phyloP scores from a whole-genome alignment of 1,140 invertebrate genomes.

The Sitobion miscanthi region DNA sequence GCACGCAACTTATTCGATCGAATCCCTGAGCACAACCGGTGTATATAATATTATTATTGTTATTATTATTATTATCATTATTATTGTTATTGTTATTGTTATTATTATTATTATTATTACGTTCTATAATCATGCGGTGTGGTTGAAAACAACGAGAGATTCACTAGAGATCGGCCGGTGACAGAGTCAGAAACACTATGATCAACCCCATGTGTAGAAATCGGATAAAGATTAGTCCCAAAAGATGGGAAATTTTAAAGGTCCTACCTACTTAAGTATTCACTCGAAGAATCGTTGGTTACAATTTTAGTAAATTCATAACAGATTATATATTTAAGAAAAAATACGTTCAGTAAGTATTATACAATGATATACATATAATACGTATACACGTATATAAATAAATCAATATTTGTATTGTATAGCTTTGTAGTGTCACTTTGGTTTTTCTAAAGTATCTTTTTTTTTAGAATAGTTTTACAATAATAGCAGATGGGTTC shows the following conservation, averaged over 20 bases:
- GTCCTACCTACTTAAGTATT: not conserved
- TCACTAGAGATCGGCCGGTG: not conserved
- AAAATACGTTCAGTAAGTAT: not conserved
- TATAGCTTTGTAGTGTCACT: not conserved
- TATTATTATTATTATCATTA: not conserved
- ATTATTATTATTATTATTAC: conserved; percentile 20
- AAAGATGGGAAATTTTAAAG: not conserved
- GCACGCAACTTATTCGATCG: not conserved
- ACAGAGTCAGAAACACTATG: not conserved
- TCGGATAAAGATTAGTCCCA: not conserved
- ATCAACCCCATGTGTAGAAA: not conserved
- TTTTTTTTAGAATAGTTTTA: not conserved
- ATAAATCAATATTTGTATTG: too few relatives aligned
- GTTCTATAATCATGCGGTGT: not conserved
- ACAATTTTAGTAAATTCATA: not conserved
- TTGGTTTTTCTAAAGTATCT: not conserved
- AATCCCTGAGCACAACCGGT: not conserved
- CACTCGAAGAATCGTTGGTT: not conserved
- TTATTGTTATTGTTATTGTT: not conserved
- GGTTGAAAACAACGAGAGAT: not conserved
- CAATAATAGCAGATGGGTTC: not conserved
- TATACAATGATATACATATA: not conserved
- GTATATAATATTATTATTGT: not conserved
- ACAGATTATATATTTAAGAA: not conserved
- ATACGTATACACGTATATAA: too few relatives aligned